These are phyloP conservation scores for Astropecten irregularis DNA, from an alignment of 53 echinoderm and acorn worm species.

Conservation along the genomic window DNA sequence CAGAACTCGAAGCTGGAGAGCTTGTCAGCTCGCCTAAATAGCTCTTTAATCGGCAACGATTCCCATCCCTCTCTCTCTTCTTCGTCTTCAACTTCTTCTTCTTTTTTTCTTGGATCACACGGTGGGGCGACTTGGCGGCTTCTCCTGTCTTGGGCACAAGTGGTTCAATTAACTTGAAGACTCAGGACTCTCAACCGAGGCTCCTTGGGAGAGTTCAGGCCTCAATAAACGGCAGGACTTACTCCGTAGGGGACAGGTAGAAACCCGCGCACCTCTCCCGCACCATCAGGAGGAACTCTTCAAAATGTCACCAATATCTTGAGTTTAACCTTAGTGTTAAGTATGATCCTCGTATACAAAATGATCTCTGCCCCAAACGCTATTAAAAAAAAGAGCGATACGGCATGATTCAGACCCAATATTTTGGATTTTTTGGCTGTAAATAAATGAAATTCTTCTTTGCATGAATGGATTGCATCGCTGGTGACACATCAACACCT, in stretches of 20 bases:
- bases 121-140: conserved; percentile 40
- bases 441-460: too few species aligned
- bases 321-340: conserved; percentile 48
- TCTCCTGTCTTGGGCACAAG: conserved; percentile 37
- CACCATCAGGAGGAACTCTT: conserved; percentile 4
- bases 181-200: conserved; percentile 14
- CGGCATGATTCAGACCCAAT: too few species aligned
- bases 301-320: conserved; percentile 47
- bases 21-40: conserved; percentile 44
- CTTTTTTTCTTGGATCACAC: conserved; percentile 31
- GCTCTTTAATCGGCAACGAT: conserved; percentile 32
- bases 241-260: conserved; percentile 56
- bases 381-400: background rate
- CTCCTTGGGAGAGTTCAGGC: background rate
- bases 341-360: conserved; percentile 41
- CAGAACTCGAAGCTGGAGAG: conserved; percentile 47
- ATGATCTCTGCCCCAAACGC: conserved; percentile 43
- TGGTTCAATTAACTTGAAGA: conserved; percentile 60
- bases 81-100: conserved; percentile 33
- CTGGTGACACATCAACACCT: too few species aligned
- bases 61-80: conserved; percentile 24
- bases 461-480: too few species aligned
- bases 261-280: background rate
- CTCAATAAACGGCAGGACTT: conserved; percentile 34
- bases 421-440: too few species aligned